Base-by-base conservation (phyloP, 2,797 vertebrate genomes). In the Nothura maculosa region DNA sequence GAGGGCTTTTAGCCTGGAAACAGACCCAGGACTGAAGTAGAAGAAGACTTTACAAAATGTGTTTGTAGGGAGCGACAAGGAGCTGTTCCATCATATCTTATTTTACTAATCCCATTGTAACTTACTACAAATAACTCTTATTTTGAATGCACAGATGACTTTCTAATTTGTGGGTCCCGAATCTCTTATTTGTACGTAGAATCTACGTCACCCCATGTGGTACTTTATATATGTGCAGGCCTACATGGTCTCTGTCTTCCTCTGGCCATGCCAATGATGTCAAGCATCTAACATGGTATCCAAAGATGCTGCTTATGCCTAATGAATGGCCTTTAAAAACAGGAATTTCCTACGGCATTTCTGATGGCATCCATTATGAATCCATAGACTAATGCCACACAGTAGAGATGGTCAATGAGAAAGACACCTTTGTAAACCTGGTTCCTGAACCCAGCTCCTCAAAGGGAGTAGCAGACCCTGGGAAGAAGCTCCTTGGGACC, bases 381-480 rank as follows among this genome's bases (percentile, higher is more conserved):
- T 8, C 12, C 1, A 2, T 0, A 2, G 61, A 25, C 30, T 16
- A 2, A 12, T 1, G 22, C 64, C 70, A 1, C 9, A 21, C n/a
- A 0, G 3, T 1, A 3, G 2, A 19, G 34, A 42, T 12, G 54
- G 5, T 15, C 3, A 4, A 47, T 36, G 63, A 7, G 1, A 40
- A n/a, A 8, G 34, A 9, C 4, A 2, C 58, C 20, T 8, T 3
- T 1, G 17, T 3, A 2, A 1, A 1, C 8, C 52, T 16, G 69
- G 22, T 21, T 16, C 17, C 24, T 2, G 45, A 32, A 25, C 34
- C 32, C 4, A 1, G 42, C 10, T 36, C 43, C 38, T 5, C 38
- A 0, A 1, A 4, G 63, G 8, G 21, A 0, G 11, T 0, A 4
- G 11, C 0, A 4, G 40, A 4, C 3, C 1, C 1, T 17, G 1